Evolutionary conservation across 2,797 vertebrate genomes (phyloP).

Genomic region (Coluber constrictor): DNA sequence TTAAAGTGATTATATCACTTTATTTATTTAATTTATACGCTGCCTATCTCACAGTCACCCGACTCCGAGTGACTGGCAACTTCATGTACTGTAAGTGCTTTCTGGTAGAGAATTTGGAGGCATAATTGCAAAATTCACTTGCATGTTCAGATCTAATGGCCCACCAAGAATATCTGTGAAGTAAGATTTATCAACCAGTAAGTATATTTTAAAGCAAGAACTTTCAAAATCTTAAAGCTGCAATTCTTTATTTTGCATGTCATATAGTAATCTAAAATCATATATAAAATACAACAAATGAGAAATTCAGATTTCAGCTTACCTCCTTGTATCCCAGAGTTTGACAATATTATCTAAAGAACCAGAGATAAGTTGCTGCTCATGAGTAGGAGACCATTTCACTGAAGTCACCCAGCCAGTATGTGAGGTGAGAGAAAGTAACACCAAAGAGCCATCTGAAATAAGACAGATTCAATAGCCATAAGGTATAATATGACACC

Average conservation of each 20-base stretch:
- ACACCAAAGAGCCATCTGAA: constrained; percentile 91
- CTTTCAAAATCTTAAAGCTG: neutral
- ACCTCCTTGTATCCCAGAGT: constrained; percentile 98
- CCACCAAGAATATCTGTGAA: neutral
- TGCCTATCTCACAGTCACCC: neutral
- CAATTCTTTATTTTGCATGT: neutral
- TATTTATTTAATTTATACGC: neutral
- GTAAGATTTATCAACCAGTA: neutral
- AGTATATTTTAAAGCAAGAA: neutral
- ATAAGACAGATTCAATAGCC: neutral
- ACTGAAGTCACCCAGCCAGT: constrained; percentile 94
- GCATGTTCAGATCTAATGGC: neutral
- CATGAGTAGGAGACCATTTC: constrained; percentile 89
- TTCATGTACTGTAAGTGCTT: neutral
- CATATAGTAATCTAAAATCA: neutral
- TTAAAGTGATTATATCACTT: neutral
- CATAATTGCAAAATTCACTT: neutral
- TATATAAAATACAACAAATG: neutral
- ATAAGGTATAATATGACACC: neutral
- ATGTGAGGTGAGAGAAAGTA: constrained; percentile 91
- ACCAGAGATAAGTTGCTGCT: constrained; percentile 92
- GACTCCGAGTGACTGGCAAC: neutral
- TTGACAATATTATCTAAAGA: constrained; percentile 96
- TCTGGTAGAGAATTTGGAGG: neutral
- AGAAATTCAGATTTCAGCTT: constrained; percentile 23